Conservation (phyloP, 2,888 invertebrate species). For the Brachylomia viminalis region DNA sequence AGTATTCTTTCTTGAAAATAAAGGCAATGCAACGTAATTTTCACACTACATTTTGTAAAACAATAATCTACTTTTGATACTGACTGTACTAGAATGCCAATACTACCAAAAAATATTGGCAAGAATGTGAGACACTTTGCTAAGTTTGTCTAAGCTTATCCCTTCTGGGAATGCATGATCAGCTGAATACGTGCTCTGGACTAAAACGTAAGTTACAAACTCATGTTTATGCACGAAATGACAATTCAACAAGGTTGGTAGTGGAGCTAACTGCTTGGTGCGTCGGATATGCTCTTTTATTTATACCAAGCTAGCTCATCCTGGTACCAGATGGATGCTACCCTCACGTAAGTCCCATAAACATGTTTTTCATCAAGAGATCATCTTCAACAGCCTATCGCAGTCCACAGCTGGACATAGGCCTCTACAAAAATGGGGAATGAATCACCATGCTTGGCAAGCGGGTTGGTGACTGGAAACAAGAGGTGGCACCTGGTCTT, state of each 20-base stretch:
- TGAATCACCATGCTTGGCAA: conserved; percentile 65
- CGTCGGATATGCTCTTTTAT: not conserved
- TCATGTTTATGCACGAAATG: conserved; percentile 18
- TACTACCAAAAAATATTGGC: not conserved
- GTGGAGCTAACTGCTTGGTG: not conserved
- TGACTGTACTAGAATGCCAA: conserved; percentile 7
- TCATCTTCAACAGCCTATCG: conserved; percentile 61
- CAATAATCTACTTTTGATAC: conserved; percentile 7
- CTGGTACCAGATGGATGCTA: conserved; percentile 38
- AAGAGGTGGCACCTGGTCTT: conserved; percentile 48
- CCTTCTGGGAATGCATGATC: conserved; percentile 9
- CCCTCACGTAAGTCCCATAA: conserved; percentile 54
- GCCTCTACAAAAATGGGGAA: conserved; percentile 65
- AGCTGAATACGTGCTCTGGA: conserved; percentile 35
- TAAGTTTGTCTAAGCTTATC: not conserved
- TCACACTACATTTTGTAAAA: not conserved
- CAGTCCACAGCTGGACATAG: conserved; percentile 63
- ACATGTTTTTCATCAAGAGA: conserved; percentile 58
- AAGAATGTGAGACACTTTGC: not conserved
- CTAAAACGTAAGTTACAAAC: conserved; percentile 36
- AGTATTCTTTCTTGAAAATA: not conserved
- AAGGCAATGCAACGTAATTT: not conserved
- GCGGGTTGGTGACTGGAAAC: conserved; percentile 63
- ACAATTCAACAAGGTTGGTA: not conserved
- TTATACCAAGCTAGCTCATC: conserved; percentile 2